Evolutionary conservation across 2,888 invertebrate species (phyloP), one percentile per base, ranked within the genome.

Genomic region (Diarsia rubi): DNA sequence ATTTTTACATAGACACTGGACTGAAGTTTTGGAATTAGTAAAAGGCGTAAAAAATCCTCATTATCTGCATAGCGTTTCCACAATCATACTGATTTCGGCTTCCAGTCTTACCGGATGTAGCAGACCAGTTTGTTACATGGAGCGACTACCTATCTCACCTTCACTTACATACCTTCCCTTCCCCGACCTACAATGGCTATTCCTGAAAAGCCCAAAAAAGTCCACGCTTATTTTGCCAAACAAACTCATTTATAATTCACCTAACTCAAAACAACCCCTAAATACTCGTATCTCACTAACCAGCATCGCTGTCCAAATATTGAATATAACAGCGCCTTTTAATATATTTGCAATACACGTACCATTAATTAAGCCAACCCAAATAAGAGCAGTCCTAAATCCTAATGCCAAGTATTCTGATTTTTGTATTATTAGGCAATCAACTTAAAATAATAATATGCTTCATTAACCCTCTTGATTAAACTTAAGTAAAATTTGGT

Each of bases 391-490:
- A 14, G 9, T n/a, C 21, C 4, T 49, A 19, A 14, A 5, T n/a
- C 21, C 4, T 49, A 19, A 67, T 27, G n/a, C n/a, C 49, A 63
- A 44, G 2, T 14, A 27, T 4, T 24, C 21, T 37, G 37, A 69
- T 47, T 44, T 64, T 44, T 52, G 21, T n/a, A 47, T 75, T 74
- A 69, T 31, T n/a, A 47, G 21, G 45, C 64, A 45, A 65, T 81
- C 9, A 62, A 75, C 24, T 54, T 24, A 44, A 62, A 75, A 49
- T 27, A 59, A 44, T 54, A 75, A 49, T 27, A 59, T 65, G 47
- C n/a, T 4, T 67, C 37, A 80, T 69, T 54, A 75, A 47, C 49
- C 64, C 16, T 37, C 27, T 81, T 69, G n/a, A 65, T 75, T 62
- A 57, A 66, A 65, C 11, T 66, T 37, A 9, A 66, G 44, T 59